Percentiles rank a stretch among this genome's conserved stretches.
Evolutionary conservation across 2,888 invertebrate species (phyloP).

Genomic region (Geotrupes spiniger): DNA sequence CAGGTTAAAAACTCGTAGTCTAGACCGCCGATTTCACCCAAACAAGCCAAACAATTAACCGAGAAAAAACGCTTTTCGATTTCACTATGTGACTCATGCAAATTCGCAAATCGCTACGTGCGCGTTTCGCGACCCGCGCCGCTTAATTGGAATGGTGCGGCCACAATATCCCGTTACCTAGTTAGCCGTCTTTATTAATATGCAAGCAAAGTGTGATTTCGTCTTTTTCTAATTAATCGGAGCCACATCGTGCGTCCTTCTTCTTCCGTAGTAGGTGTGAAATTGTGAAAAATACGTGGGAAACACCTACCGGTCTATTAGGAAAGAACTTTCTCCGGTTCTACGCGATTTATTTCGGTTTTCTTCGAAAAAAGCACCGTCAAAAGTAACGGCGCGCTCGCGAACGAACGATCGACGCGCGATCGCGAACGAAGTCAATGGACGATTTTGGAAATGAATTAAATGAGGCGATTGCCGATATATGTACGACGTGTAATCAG

Average conservation of each 20-base stretch:
- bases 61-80: too few species aligned
- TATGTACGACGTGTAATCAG: too few species aligned
- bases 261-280: slow-evolving; percentile 25
- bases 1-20: too few species aligned
- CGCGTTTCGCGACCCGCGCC: not conserved
- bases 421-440: too few species aligned
- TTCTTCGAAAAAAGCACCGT: slow-evolving; percentile 15
- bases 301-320: slow-evolving; percentile 28
- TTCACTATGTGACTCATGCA: too few species aligned
- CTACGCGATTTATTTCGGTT: slow-evolving; percentile 20
- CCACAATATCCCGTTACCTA: slow-evolving; percentile 31
- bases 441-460: too few species aligned
- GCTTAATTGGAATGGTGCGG: slow-evolving; percentile 20
- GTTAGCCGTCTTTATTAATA: slow-evolving; percentile 34
- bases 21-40: too few species aligned
- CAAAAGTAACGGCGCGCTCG: too few species aligned
- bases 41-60: too few species aligned
- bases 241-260: slow-evolving; percentile 20
- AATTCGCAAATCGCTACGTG: not conserved
- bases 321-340: slow-evolving; percentile 26
- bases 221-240: slow-evolving; percentile 28
- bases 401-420: too few species aligned
- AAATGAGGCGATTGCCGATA: too few species aligned
- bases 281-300: slow-evolving; percentile 25
- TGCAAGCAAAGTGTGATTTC: slow-evolving; percentile 31